phyloP scores from a whole-genome alignment of 2,113 vertebrate species.

The Melanotaenia duboulayi region DNA sequence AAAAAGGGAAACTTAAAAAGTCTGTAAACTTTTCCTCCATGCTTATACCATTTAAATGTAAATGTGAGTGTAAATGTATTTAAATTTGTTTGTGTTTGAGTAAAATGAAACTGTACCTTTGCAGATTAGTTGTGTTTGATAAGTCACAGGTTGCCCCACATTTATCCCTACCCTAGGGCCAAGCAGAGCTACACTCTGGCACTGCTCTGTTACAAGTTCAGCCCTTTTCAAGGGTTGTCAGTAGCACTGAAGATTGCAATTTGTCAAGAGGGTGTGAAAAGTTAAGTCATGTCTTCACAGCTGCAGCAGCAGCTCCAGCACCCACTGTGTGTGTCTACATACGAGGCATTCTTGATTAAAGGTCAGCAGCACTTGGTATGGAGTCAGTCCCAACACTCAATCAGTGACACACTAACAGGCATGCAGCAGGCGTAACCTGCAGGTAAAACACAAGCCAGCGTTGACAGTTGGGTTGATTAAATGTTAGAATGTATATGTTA shows the following conservation, averaged over 20 bases:
- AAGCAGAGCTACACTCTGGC: slow-evolving; percentile 7
- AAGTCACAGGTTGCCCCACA: slow-evolving; percentile 21
- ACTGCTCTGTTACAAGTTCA: slow-evolving; percentile 6
- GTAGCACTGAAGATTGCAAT: slow-evolving; percentile 22
- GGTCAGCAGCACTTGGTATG: not conserved
- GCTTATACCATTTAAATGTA: too few relatives aligned
- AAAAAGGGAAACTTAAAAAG: not conserved
- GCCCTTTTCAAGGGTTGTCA: slow-evolving; percentile 9
- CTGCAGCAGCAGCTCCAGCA: slow-evolving; percentile 5
- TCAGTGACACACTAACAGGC: not conserved
- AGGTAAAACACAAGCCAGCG: slow-evolving; percentile 1
- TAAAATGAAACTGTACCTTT: slow-evolving; percentile 9
- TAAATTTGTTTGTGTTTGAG: not conserved
- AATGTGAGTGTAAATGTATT: too few relatives aligned
- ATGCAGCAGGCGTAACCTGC: not conserved
- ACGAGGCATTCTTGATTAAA: not conserved
- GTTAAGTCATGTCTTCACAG: slow-evolving; percentile 14
- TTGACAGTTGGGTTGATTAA: slow-evolving; percentile 16
- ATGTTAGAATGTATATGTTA: slow-evolving; percentile 3
- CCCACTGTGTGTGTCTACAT: not conserved
- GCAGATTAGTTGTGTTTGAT: not conserved
- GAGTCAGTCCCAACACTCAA: slow-evolving; percentile 2
- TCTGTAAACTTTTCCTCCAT: not conserved
- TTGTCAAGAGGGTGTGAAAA: slow-evolving; percentile 24
- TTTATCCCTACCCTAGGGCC: slow-evolving; percentile 14